Evolutionary conservation across 2,888 invertebrate species (phyloP), one percentile per base, ranked within the genome.

Genomic region (Ectemnius lituratus): DNA sequence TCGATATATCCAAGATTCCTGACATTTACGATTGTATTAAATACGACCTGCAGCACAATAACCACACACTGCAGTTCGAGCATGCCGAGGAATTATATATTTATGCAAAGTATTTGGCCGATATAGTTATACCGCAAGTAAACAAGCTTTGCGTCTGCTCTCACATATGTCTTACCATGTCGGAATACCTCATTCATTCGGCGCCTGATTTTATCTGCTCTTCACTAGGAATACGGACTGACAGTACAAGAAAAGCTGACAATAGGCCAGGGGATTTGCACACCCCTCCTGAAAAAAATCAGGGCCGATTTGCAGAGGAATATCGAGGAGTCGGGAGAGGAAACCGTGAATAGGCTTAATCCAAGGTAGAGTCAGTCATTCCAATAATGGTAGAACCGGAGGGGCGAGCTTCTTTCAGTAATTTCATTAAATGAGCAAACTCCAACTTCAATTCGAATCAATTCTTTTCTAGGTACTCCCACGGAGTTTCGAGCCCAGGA

Each of bases 11-110:
- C 5, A 99, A 99, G 92, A 97, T 99, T 73, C 99, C 99, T 0
- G 99, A 99, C 90, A 99, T 99, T 82, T 99, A 99, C 88, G 99
- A 99, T 92, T 99, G 99, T 90, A 99, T 99, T 85, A 99, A 99
- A 90, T 99, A 98, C 89, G 99, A 99, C 91, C 92, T 99, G 81
- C 99, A 99, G 88, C 99, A 99, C 90, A 99, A 99, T 91, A 97
- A 98, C 88, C 97, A 98, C 87, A 97, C 97, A 0, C 91, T 99
- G 81, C 97, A 98, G 91, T 98, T 97, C 87, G 97, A 97, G 86
- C 94, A 96, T 88, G 97, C 98, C 0, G 97, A 98, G 89, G 97
- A 98, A 90, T 91, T 98, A 60, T 99, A 99, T 88, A 96, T 97
- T 67, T 97, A 97, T 89, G 97, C 99, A 0, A 99, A 99, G 91